Conservation (phyloP, 2,797 vertebrate species). For the Lepus oiostolus region DNA sequence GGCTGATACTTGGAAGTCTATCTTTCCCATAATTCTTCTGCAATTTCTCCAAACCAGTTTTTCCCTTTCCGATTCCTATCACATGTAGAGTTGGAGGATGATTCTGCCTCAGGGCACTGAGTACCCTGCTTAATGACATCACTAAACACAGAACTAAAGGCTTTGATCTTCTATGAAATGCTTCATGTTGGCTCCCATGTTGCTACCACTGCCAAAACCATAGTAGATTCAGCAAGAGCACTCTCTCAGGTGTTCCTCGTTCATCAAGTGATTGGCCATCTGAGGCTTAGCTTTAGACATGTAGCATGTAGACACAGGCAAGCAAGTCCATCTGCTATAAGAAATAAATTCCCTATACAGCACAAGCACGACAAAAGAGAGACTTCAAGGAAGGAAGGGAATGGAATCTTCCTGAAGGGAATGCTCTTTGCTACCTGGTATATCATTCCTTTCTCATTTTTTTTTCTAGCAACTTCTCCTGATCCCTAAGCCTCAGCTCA, state of each 20-base stretch:
- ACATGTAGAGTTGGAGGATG: neutral
- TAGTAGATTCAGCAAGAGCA: neutral
- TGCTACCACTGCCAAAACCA: neutral
- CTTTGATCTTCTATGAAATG: constrained; percentile 5
- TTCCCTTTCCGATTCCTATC: neutral
- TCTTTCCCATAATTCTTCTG: neutral
- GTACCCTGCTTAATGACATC: neutral
- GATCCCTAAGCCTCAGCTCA: neutral
- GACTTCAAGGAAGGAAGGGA: neutral
- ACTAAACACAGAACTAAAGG: neutral
- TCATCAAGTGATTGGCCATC: neutral
- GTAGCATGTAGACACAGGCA: neutral
- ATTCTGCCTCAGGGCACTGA: neutral
- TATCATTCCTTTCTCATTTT: neutral
- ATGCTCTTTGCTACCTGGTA: neutral
- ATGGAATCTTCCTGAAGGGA: neutral
- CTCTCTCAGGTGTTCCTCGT: neutral
- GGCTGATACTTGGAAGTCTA: neutral
- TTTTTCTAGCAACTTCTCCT: constrained; percentile 31
- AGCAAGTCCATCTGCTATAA: neutral
- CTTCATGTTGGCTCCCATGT: neutral
- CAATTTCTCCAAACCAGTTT: neutral
- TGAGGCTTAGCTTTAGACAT: neutral
- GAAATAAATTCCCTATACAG: neutral
- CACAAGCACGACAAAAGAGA: neutral